phyloP scores from a whole-genome alignment of 2,113 vertebrate species.

The Poecile atricapillus region DNA sequence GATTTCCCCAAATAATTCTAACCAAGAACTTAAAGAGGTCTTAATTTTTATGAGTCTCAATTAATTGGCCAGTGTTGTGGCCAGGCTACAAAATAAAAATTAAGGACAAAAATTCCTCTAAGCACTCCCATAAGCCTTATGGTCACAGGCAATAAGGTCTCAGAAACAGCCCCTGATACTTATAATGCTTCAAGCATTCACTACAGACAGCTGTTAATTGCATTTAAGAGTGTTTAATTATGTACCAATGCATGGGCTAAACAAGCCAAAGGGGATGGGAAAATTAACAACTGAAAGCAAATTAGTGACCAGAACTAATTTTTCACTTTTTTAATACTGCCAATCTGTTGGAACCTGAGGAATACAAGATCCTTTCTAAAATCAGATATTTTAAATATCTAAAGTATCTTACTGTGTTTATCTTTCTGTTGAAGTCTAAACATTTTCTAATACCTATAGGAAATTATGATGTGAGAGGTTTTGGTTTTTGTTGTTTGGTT shows the following conservation, averaged over 20 bases:
- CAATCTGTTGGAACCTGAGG: not conserved
- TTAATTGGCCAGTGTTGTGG: constrained; percentile 2
- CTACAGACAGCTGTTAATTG: not conserved
- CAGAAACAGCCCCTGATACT: not conserved
- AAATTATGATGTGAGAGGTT: not conserved
- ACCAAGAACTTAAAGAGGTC: not conserved
- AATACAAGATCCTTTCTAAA: not conserved
- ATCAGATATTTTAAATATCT: not conserved
- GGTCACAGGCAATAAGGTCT: not conserved
- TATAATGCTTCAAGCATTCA: not conserved
- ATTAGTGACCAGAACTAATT: not conserved
- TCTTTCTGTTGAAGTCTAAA: not conserved
- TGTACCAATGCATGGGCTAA: not conserved
- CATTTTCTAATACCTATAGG: not conserved
- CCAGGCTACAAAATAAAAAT: constrained; percentile 18
- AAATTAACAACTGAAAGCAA: not conserved
- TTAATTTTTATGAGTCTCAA: constrained; percentile 36
- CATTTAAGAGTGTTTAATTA: not conserved
- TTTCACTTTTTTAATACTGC: not conserved
- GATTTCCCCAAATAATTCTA: constrained; percentile 8
- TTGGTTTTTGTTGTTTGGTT: not conserved
- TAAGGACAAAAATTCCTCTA: constrained; percentile 2
- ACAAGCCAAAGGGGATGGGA: not conserved
- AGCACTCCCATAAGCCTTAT: not conserved
- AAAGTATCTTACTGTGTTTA: not conserved